Evolutionary conservation across 2,888 invertebrate species (phyloP).

Genomic region (Mechanitis messenoides): DNA sequence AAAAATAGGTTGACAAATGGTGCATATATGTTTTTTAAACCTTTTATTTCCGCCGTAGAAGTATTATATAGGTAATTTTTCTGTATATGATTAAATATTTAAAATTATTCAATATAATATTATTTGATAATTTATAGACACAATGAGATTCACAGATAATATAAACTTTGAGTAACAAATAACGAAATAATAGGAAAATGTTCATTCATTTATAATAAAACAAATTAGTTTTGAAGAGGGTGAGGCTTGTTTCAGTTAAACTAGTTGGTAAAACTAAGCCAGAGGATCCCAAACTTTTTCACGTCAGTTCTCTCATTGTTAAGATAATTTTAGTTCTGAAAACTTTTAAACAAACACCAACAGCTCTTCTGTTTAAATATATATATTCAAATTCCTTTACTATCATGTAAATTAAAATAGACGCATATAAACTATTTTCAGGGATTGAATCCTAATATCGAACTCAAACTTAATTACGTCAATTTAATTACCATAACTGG

Average conservation of each 20-base stretch:
- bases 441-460: neutral
- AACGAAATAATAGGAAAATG: no score
- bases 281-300: conserved; percentile 19
- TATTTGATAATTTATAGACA: no score
- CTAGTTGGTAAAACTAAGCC: conserved; percentile 16
- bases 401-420: conserved; percentile 22
- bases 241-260: conserved; percentile 11
- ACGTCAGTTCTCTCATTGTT: conserved; percentile 25
- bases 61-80: no score
- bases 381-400: conserved; percentile 26
- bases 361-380: conserved; percentile 15
- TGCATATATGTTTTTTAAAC: no score
- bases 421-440: conserved; percentile 16
- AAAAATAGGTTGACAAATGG: no score
- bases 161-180: no score
- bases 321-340: conserved; percentile 25
- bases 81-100: no score
- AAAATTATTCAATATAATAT: no score
- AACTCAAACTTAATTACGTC: no score
- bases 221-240: conserved; percentile 14
- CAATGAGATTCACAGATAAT: no score
- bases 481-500: no score
- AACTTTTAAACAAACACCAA: conserved; percentile 23
- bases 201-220: neutral
- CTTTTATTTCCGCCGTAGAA: no score